Evolutionary conservation across 64 coral and sea anemone species (phyloP).

Genomic region (Montipora efflorescens): DNA sequence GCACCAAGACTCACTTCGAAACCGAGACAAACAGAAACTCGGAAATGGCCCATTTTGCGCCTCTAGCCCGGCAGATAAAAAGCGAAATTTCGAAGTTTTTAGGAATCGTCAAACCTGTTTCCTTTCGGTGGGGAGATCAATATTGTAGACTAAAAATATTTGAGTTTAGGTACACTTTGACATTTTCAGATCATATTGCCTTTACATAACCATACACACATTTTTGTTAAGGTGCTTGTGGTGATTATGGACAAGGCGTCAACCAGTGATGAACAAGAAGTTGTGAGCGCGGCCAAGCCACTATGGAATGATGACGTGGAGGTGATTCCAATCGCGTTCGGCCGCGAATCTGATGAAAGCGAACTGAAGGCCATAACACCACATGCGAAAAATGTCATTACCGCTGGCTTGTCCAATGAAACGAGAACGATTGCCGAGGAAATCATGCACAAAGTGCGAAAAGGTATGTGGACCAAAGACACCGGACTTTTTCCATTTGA

Average conservation of each 20-base stretch:
- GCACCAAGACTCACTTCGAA: too few relatives aligned
- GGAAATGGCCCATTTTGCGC: too few relatives aligned
- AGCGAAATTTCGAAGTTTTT: too few relatives aligned
- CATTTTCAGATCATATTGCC: too few relatives aligned
- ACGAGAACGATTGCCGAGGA: constrained; percentile 27
- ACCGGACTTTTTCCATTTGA: background rate
- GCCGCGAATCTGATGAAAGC: constrained; percentile 23
- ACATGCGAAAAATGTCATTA: constrained; percentile 64
- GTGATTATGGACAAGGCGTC: constrained; percentile 92
- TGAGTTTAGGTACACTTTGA: too few relatives aligned
- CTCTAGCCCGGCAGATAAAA: too few relatives aligned
- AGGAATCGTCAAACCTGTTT: too few relatives aligned
- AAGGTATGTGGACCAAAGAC: constrained; percentile 32
- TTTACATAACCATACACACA: too few relatives aligned
- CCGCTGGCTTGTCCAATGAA: constrained; percentile 34
- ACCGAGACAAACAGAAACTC: too few relatives aligned
- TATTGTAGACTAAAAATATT: too few relatives aligned
- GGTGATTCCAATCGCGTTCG: constrained; percentile 74
- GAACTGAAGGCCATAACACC: constrained; percentile 69
- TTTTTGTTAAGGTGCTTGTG: constrained; percentile 67
- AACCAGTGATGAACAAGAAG: constrained; percentile 48
- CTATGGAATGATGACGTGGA: constrained; percentile 62
- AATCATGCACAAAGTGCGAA: constrained; percentile 78
- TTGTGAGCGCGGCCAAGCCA: constrained; percentile 48
- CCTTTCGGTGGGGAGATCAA: too few relatives aligned